Evolutionary conservation across 2,113 vertebrate species (phyloP), one percentile per base, ranked within the genome.

Genomic region (Lethenteron reissneri): DNA sequence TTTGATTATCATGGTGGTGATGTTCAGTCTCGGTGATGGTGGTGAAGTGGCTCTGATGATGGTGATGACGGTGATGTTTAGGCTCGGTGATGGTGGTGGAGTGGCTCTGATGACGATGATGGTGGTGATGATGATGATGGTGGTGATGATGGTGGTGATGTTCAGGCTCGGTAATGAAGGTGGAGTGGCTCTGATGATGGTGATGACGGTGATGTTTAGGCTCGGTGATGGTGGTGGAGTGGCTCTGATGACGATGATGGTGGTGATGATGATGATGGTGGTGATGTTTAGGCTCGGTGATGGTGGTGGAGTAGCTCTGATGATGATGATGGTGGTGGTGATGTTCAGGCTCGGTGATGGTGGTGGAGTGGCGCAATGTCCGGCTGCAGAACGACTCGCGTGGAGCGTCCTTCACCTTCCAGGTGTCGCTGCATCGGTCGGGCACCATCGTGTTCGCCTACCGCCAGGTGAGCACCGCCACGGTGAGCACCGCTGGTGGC

Each of bases 321-420:
- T 41, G 60, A 64, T 15, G 60, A 15, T 64, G 60, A 1, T 14
- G 14, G 3, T 64, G 14, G 5, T 15, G 60, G 14, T 64, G 60
- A 6, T 57, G 57, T 59, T 71, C 78, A 95, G 92, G 92, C 70
- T 85, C 89, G 0, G 80, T 83, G 69, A 90, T 97, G 70, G 85
- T 94, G 72, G 88, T 91, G 73, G 90, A 97, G 80, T 97, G 92
- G 92, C 86, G 92, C 77, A 80, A 76, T 3, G 91, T 95, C 70
- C 85, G 83, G 56, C 85, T 97, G 0, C 81, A 85, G 11, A 86
- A 86, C 21, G 82, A 82, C 73, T 88, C 95, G 77, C 78, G 84
- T 8, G 19, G 76, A 12, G 92, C 90, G 58, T 82, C 80, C 71
- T 97, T 95, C 79, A 95, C 89, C 14, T 97, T 97, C 79, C 92